Base-by-base conservation (phyloP, 2,797 vertebrate genomes). In the Ctenochaetus hawaiiensis region DNA sequence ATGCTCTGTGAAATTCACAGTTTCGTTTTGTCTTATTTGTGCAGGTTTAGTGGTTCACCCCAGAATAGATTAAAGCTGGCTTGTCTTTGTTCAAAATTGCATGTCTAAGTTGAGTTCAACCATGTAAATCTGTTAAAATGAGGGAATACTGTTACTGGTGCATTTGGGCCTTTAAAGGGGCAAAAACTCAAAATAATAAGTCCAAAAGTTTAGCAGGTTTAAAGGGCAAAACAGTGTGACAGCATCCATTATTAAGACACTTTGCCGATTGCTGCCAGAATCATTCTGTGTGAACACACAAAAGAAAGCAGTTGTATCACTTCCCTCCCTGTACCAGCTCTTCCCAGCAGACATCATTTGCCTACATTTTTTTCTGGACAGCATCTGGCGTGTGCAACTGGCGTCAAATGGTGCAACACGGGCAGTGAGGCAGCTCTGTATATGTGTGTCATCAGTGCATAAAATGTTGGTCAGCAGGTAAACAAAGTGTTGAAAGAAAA, bases 401-500 rank as follows among this genome's bases (percentile, higher is more conserved):
- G 26, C 26, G 26, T 30, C 26, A 30, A 30, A 30, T 30, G 26
- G 62, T 57, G n/a, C 58, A 43, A 58, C 53, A 68, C 11, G 3
- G 10, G 11, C 18, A 5, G 8, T 7, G 37, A 63, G 59, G 68
- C 17, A 30, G 26, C 12, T 53, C 7, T 44, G 16, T 30, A n/a
- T n/a, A 30, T 39, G 49, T 52, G 63, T 47, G 60, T 69, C 22
- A 37, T 37, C 71, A 75, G 68, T 64, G 71, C 43, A 71, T 79
- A 10, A 69, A 34, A 41, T 57, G 30, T 72, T 51, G 53, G 34
- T 59, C 79, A 86, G 77, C 81, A 80, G 79, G 62, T 80, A 45
- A 76, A 78, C 66, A 75, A 68, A 72, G 74, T 45, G 6, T n/a
- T 17, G 14, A 65, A 74, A 20, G 14, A 65, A 43, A 22, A 77